Percentiles rank a stretch among this genome's conserved stretches.
phyloP scores from a whole-genome alignment of 2,888 invertebrate genomes.

The Mesochorus sp. region DNA sequence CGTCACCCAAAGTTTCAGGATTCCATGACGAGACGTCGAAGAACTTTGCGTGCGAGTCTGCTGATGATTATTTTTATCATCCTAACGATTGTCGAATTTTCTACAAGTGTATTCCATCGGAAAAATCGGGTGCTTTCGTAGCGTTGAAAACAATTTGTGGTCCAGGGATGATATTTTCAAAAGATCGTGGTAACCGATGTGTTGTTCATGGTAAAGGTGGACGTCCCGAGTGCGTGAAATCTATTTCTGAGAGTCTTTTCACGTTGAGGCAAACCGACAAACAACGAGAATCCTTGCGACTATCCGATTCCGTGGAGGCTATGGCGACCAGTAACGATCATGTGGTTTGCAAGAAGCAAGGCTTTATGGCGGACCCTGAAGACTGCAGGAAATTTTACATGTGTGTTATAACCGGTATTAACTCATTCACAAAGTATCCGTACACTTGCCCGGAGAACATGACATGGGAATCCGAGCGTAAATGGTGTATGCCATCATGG shows the following conservation, averaged over 20 bases:
- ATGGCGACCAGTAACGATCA: not conserved
- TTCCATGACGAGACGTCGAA: not conserved
- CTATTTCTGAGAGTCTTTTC: not conserved
- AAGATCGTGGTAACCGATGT: constrained; percentile 20
- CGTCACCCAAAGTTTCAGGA: not conserved
- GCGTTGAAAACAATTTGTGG: constrained; percentile 45
- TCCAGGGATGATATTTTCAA: constrained; percentile 51
- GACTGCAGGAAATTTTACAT: constrained; percentile 61
- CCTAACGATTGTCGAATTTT: constrained; percentile 36
- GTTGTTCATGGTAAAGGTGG: constrained; percentile 33
- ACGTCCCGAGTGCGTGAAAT: constrained; percentile 37
- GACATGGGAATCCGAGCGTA: constrained; percentile 40
- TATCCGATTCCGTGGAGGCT: not conserved
- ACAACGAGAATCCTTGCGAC: not conserved
- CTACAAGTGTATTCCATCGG: constrained; percentile 51
- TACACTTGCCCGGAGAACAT: constrained; percentile 46
- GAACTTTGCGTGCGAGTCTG: not conserved
- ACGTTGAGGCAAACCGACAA: not conserved
- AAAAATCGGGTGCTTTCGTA: not conserved
- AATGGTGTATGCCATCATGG: constrained; percentile 48
- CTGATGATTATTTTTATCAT: constrained; percentile 29
- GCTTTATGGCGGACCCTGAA: constrained; percentile 45
- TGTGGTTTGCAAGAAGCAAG: constrained; percentile 46
- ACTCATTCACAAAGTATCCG: constrained; percentile 30
- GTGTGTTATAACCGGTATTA: constrained; percentile 50